Conservation (phyloP, 2,888 invertebrate species). For the Oligia fasciuncula region DNA sequence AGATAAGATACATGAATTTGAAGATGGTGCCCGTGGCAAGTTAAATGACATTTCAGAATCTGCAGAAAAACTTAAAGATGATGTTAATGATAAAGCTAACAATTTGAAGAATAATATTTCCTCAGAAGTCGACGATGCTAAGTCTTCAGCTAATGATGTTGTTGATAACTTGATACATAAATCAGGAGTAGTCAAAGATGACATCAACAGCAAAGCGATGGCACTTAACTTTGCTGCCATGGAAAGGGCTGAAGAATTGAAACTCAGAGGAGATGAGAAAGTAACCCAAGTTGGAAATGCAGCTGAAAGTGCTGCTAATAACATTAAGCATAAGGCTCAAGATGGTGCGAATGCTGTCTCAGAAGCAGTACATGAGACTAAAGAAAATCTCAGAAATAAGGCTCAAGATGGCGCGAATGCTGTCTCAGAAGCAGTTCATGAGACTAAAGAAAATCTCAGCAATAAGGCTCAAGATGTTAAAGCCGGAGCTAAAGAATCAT, state of each 20-base stretch:
- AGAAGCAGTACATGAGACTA: constrained; percentile 72
- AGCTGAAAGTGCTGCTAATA: constrained; percentile 73
- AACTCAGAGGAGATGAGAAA: constrained; percentile 74
- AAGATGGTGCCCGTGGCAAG: constrained; percentile 72
- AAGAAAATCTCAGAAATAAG: constrained; percentile 76
- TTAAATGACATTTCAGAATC: constrained; percentile 74
- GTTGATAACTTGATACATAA: constrained; percentile 80
- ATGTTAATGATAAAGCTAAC: constrained; percentile 70
- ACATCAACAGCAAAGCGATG: constrained; percentile 82
- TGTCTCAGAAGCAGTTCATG: constrained; percentile 73
- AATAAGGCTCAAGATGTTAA: constrained; percentile 78
- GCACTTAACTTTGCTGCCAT: constrained; percentile 81
- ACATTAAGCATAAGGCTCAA: constrained; percentile 77
- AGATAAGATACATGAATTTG: constrained; percentile 70
- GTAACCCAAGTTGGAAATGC: constrained; percentile 75
- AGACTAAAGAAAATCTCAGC: constrained; percentile 74
- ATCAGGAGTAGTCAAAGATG: constrained; percentile 77
- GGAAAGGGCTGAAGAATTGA: constrained; percentile 82
- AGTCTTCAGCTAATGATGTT: constrained; percentile 75
- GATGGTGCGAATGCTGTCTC: constrained; percentile 78
- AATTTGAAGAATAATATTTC: constrained; percentile 73
- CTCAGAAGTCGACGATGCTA: constrained; percentile 73
- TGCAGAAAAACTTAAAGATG: constrained; percentile 72
- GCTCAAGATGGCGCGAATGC: constrained; percentile 79
- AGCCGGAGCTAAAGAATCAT: constrained; percentile 73